Evolutionary conservation across 2,888 invertebrate genomes (phyloP), one percentile per base, ranked within the genome.

Genomic region (Idaea biselata): DNA sequence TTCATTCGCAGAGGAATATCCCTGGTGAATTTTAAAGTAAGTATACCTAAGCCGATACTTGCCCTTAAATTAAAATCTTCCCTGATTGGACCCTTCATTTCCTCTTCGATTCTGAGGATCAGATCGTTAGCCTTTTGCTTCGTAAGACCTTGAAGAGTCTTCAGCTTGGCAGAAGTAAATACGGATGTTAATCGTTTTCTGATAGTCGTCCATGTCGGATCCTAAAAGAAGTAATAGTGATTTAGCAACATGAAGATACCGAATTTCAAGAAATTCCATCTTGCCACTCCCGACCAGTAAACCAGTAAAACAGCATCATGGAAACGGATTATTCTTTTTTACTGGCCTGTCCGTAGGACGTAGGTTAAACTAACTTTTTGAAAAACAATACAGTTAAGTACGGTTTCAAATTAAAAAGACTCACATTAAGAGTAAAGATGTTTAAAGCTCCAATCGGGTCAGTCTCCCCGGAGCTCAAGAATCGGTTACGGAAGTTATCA

Each of bases 391-490:
- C n/a, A n/a, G n/a, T n/a, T n/a, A n/a, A n/a, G n/a, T n/a, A n/a
- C n/a, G n/a, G n/a, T n/a, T n/a, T n/a, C n/a, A n/a, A n/a, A n/a
- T n/a, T n/a, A n/a, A n/a, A n/a, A n/a, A n/a, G 18, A 76, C 79
- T 77, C 69, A 87, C 87, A 54, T 84, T 80, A 1, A 79, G 72
- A 7, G 80, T 75, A 18, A 89, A 86, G 1, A 89, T 54, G 54
- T 81, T 88, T 1, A 81, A 70, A 0, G 68, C 66, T 0, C 88
- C 87, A 1, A 83, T 66, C 0, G 86, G 84, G 59, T 89, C 89
- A 1, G 69, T 70, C 8, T 74, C 73, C 1, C 88, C 87, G 0
- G 86, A 82, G 1, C 74, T 66, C 0, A 82, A 32, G 60, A 78
- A 77, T 11, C 84, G 72, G 65, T 89, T 79, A 25, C 83, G 72